Evolutionary conservation across 2,113 vertebrate species (phyloP), one percentile per base, ranked within the genome.

Genomic region (Protobothrops mucrosquamatus): DNA sequence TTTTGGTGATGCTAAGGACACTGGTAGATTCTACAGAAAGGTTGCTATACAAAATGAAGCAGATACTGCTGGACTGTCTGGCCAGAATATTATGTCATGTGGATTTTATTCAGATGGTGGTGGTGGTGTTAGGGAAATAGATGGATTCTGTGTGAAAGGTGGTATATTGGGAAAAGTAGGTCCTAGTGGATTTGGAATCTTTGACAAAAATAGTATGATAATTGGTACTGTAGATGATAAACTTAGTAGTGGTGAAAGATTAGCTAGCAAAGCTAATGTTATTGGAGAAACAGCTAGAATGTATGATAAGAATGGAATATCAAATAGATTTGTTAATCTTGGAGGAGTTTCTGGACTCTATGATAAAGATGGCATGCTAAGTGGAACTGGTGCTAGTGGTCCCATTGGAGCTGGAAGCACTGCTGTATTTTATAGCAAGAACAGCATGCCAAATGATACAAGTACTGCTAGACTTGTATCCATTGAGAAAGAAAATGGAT

Each of bases 1-100:
- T 4, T 4, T 46, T n/a, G 39, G 61, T 46, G 24, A 57, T 56
- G 12, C 2, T 29, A 7, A 46, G 0, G n/a, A 18, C 0, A 0
- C 22, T 90, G n/a, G 0, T 88, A 87, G 90, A 0, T 29, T 5
- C 2, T 74, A 90, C 89, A 52, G 86, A 12, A 94, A 39, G 23
- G 92, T 74, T 88, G 91, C 3, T 52, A 54, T 52, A n/a, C 86
- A 52, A 52, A 29, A 43, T 88, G 29, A 57, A 46, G 18, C 15
- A 69, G 90, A 52, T 26, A 54, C 29, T 15, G 20, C 55, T 55
- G 89, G 39, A 48, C 29, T 85, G 3, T 52, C 26, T 54, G 74
- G 56, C 54, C 81, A 85, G 6, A 46, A 10, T 55, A 48, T 59
- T 52, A 90, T 52, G 61, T 48, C 64, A 74, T 10, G 4, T n/a